Evolutionary conservation across 2,113 vertebrate genomes (phyloP), one percentile per base, ranked within the genome.

Genomic region (Corynorhinus townsendii): DNA sequence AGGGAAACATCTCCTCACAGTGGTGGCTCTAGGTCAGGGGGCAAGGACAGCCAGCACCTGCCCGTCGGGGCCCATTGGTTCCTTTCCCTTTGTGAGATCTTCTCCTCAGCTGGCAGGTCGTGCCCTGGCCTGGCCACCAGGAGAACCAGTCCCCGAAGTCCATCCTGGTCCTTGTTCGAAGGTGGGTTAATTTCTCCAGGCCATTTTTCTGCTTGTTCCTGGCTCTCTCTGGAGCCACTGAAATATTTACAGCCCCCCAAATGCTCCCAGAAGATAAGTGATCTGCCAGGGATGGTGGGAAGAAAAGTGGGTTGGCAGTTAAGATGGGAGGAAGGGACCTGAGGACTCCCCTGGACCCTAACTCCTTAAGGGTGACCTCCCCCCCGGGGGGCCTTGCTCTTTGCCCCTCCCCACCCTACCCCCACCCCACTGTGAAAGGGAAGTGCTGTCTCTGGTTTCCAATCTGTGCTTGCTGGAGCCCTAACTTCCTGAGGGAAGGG

Each of bases 11-110:
- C 35, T 20, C 45, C 47, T 47, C 7, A 14, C 1, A 1, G 1
- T 0, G 24, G 15, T 52, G 82, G 7, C 59, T 84, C 72, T 33
- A 20, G 11, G 35, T 3, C 1, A 26, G 5, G 52, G 22, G 30
- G 22, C 5, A 0, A 26, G 9, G 49, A 9, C 3, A 1, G 35
- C 33, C 64, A 43, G 12, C 45, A 11, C 11, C 40, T 7, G 24
- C 33, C 1, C 15, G 1, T 3, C 7, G 0, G 0, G 20, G 11
- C 52, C 80, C 16, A 2, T 0, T 2, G 28, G 16, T 4, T 26
- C 10, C 79, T 62, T 5, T 76, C 15, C 9, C n/a, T 24, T 35
- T 38, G 22, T 16, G 11, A 7, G 1, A 1, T 35, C 84, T 54
- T 11, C 52, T 83, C 64, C 24, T 26, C 56, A 24, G 62, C 59